phyloP scores from a whole-genome alignment of 2,113 vertebrate species.

The Ginglymostoma cirratum region DNA sequence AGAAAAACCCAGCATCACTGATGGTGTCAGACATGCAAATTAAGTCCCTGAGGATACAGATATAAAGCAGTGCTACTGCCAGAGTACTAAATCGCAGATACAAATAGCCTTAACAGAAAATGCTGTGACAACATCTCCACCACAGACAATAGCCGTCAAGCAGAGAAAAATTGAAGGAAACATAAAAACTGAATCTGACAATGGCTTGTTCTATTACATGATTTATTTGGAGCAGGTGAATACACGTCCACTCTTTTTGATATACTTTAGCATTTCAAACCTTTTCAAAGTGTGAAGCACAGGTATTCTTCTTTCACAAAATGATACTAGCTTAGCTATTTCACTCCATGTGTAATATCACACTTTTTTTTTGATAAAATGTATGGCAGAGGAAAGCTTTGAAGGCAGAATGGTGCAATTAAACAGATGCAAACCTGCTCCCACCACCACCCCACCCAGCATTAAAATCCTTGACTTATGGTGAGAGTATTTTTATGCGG shows the following conservation, averaged over 20 bases:
- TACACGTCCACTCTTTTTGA: background rate
- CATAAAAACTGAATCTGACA: background rate
- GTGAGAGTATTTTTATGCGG: background rate
- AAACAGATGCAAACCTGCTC: background rate
- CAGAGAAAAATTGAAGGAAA: conserved; percentile 28
- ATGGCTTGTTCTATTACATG: conserved; percentile 9
- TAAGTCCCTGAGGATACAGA: conserved; percentile 43
- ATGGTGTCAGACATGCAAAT: conserved; percentile 44
- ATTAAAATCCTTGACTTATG: background rate
- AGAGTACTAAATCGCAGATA: conserved; percentile 40
- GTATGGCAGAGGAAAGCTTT: background rate
- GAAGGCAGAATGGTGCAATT: background rate
- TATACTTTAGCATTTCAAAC: conserved; percentile 4
- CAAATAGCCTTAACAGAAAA: conserved; percentile 27
- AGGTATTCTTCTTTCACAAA: background rate
- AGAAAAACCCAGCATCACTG: conserved; percentile 45
- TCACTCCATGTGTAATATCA: background rate
- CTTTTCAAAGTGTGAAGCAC: background rate
- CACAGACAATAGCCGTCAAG: conserved; percentile 22
- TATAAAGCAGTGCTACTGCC: conserved; percentile 45
- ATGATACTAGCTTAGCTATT: background rate
- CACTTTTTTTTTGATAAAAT: background rate
- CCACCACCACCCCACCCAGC: too few relatives aligned
- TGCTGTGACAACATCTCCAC: conserved; percentile 20
- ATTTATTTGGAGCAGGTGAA: background rate